Evolutionary conservation across 2,113 vertebrate species (phyloP).

Genomic region (Mormoops blainvillei): DNA sequence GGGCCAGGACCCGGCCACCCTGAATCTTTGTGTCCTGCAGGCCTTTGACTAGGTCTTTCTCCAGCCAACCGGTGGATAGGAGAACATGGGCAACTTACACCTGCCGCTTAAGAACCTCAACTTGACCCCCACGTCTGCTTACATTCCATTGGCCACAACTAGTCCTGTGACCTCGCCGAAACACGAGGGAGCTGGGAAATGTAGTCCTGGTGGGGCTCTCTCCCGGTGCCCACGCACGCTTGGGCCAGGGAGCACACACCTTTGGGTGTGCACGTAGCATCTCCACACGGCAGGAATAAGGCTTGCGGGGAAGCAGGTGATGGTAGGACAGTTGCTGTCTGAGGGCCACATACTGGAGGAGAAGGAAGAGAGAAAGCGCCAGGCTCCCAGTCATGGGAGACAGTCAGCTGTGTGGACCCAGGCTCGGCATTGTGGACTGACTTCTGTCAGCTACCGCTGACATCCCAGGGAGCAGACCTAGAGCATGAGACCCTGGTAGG

Average conservation of each 20-base stretch:
- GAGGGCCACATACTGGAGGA: background rate
- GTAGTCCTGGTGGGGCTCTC: background rate
- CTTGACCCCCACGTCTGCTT: background rate
- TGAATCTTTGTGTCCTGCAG: background rate
- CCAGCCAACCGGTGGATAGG: background rate
- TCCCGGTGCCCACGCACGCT: background rate
- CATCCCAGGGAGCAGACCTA: background rate
- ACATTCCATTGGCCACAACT: too few species aligned
- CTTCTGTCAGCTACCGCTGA: fast-evolving
- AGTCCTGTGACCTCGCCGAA: background rate
- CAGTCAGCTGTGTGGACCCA: fast-evolving
- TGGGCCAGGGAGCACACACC: too few species aligned
- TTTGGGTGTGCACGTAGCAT: too few species aligned
- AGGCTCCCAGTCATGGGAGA: too few species aligned
- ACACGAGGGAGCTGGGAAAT: background rate
- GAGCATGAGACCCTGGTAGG: background rate
- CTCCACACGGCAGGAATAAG: background rate
- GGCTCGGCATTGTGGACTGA: too few species aligned
- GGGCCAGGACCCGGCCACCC: background rate
- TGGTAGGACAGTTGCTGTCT: background rate
- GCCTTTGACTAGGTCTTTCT: background rate
- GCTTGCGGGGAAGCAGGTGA: background rate
- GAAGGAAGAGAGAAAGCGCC: background rate
- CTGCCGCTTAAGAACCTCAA: background rate
- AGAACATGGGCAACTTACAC: background rate